A percentile compares a stretch with the other conserved stretches of the same genome.
Conservation (phyloP, 2,113 vertebrate species). For the Eurystomus gularis region DNA sequence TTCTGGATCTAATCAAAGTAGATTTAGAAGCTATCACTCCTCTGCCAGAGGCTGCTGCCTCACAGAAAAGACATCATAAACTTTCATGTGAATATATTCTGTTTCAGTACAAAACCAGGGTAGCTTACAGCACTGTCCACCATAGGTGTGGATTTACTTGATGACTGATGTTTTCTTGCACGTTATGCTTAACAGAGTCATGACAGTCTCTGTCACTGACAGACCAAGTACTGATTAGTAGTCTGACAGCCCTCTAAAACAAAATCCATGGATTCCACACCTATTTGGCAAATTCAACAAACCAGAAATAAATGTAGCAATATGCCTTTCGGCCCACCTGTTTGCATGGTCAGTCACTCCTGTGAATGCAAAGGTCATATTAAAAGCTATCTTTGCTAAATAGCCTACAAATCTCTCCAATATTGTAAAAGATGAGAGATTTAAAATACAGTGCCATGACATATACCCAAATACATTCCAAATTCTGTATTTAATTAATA, state of each 20-base stretch:
- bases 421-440: not conserved
- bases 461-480: not conserved
- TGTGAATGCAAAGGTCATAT: not conserved
- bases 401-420: not conserved
- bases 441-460: not conserved
- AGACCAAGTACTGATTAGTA: not conserved
- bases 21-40: not conserved
- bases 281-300: not conserved
- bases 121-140: not conserved
- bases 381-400: not conserved
- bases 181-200: not conserved
- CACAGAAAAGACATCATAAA: not conserved
- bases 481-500: not conserved
- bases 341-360: not conserved
- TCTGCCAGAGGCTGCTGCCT: not conserved
- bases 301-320: not conserved
- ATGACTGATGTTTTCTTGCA: not conserved
- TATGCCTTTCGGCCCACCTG: not conserved
- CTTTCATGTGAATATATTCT: not conserved
- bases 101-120: not conserved
- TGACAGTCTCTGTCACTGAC: not conserved
- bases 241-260: not conserved
- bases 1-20: not conserved
- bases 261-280: not conserved
- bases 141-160: not conserved